These are phyloP conservation scores for Apocrypta bakeri DNA, from an alignment of 1,140 invertebrate genomes.

Conservation along the genomic window DNA sequence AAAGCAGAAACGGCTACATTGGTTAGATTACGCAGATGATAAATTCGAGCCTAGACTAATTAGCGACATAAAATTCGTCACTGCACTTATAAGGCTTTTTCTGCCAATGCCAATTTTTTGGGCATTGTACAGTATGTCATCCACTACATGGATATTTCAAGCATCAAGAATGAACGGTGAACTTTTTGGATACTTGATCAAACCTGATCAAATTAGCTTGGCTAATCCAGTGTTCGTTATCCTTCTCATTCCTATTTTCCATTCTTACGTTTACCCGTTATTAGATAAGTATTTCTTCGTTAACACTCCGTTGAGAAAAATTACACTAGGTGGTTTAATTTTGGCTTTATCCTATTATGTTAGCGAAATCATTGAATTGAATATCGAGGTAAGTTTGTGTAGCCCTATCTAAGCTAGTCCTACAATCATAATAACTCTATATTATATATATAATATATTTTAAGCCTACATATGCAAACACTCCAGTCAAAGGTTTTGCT, in stretches of 20 bases:
- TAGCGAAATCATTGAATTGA: conserved; percentile 88
- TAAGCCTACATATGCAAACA: conserved; percentile 80
- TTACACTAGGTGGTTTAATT: conserved; percentile 87
- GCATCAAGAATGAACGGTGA: conserved; percentile 91
- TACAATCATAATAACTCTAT: conserved; percentile 19
- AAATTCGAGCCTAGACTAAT: conserved; percentile 82
- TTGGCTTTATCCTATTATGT: conserved; percentile 89
- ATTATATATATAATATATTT: conserved; percentile 54
- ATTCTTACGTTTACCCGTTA: conserved; percentile 80
- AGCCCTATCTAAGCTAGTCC: not conserved
- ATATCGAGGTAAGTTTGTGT: conserved; percentile 79
- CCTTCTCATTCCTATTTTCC: conserved; percentile 90
- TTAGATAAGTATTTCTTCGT: conserved; percentile 73
- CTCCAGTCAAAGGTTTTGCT: conserved; percentile 77
- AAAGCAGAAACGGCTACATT: conserved; percentile 78
- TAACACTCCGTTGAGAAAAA: conserved; percentile 82
- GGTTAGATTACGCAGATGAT: conserved; percentile 86
- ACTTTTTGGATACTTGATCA: conserved; percentile 80
- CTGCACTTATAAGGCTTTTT: conserved; percentile 85
- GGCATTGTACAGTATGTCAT: conserved; percentile 91
- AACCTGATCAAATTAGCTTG: conserved; percentile 93
- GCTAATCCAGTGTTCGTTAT: conserved; percentile 91
- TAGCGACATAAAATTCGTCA: conserved; percentile 82
- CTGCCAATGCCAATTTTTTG: conserved; percentile 91
- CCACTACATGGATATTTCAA: conserved; percentile 96